phyloP scores from a whole-genome alignment of 2,888 invertebrate genomes.

The Coremacera marginata region DNA sequence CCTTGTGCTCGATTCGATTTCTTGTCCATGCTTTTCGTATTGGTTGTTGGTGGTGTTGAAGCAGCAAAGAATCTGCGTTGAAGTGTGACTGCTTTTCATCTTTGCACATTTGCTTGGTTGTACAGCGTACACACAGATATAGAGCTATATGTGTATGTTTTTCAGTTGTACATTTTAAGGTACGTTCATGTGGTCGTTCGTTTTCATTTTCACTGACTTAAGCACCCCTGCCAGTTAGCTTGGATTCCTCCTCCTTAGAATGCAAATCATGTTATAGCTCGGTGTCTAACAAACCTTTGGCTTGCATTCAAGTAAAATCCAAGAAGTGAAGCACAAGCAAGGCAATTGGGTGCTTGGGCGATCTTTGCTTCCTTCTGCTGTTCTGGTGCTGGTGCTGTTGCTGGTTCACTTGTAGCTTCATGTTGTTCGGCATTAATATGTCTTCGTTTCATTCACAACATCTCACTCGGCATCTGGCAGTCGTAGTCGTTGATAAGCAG shows the following conservation, averaged over 20 bases:
- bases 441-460: constrained; percentile 33
- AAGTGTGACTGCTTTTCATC: constrained; percentile 27
- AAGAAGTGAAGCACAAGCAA: constrained; percentile 11
- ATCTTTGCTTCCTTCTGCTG: background rate
- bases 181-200: background rate
- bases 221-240: background rate
- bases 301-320: background rate
- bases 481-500: background rate
- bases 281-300: constrained; percentile 9
- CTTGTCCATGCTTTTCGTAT: background rate
- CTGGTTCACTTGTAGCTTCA: constrained; percentile 4
- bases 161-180: background rate
- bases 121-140: background rate
- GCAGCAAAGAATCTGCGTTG: background rate
- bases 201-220: constrained; percentile 9
- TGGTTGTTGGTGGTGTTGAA: constrained; percentile 8
- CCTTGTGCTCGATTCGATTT: background rate
- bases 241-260: background rate
- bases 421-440: constrained; percentile 7
- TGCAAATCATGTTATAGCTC: constrained; percentile 9
- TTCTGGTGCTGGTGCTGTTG: background rate
- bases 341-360: background rate
- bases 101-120: background rate
- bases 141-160: background rate
- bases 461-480: background rate